A percentile compares a stretch with the other conserved stretches of the same genome.
phyloP scores from a whole-genome alignment of 2,113 vertebrate genomes.

The Silurus asotus region DNA sequence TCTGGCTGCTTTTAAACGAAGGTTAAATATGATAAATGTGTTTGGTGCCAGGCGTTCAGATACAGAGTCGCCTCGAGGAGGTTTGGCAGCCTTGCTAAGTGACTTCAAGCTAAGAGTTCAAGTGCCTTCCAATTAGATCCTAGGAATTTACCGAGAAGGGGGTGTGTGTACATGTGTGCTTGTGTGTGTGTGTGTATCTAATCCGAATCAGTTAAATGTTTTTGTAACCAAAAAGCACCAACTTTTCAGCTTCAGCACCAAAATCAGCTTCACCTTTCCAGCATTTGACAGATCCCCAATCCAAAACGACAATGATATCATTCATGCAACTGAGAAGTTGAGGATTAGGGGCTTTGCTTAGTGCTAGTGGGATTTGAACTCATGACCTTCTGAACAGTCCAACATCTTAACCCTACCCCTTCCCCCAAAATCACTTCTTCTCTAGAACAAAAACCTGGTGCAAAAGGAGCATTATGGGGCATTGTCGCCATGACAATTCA shows the following conservation, averaged over 20 bases:
- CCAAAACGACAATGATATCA: no score
- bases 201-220: background rate
- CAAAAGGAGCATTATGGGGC: background rate
- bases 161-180: background rate
- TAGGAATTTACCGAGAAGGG: background rate
- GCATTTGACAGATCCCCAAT: no score
- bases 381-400: no score
- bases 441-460: background rate
- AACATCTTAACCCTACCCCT: no score
- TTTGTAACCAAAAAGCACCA: background rate
- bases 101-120: constrained; percentile 37
- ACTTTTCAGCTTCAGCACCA: background rate
- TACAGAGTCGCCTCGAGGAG: constrained; percentile 14
- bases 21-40: constrained; percentile 45
- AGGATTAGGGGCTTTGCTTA: no score
- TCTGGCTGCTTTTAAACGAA: constrained; percentile 43
- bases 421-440: background rate
- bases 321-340: no score
- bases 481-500: background rate
- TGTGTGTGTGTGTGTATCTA: background rate
- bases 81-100: constrained; percentile 20
- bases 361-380: no score
- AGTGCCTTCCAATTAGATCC: constrained; percentile 31
- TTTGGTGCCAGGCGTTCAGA: constrained; percentile 22
- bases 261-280: background rate